Base-by-base conservation (phyloP, 2,797 vertebrate species). In the Chelon labrosus region DNA sequence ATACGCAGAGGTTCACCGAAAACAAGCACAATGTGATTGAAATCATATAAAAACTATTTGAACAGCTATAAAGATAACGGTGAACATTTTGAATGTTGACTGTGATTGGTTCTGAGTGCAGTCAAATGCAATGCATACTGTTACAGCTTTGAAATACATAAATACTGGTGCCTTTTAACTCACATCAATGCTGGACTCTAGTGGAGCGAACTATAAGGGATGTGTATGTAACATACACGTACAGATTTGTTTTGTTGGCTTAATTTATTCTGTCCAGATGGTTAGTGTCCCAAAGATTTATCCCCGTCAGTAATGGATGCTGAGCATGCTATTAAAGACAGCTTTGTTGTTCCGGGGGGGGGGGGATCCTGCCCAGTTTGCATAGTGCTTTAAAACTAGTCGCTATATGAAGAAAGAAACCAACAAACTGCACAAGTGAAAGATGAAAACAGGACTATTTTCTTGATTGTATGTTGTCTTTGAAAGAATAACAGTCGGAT, bases 251-350 rank as follows among this genome's bases (percentile, higher is more conserved):
- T 49, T 39, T 22, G 3, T 49, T 19, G 27, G 51, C 22, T 58
- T 49, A 47, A 64, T 73, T 89, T 70, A 52, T 79, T 82, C 58
- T 37, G 57, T 65, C 84, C 83, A 90, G 88, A 88, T 89, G 88
- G 84, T 72, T 72, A 20, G 38, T 78, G 76, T 83, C 79, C 82
- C 64, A 78, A 60, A 77, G 59, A 83, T 70, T 74, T 35, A 57
- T 73, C 68, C 52, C 58, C 51, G 51, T 80, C 58, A 81, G 74
- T 86, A 85, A 90, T 84, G 69, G 85, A 80, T 58, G 63, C 80
- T 71, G 65, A 79, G 61, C 68, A 53, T 58, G 56, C 73, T 69
- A 68, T 80, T 84, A 82, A 82, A 75, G 76, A 84, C 76, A 76
- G 76, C 82, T 75, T 81, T 74, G 68, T 56, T 68, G 61, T 66